A percentile compares a stretch with the other conserved stretches of the same genome.
Conservation (phyloP, 2,113 vertebrate genomes). For the Shinisaurus crocodilurus region DNA sequence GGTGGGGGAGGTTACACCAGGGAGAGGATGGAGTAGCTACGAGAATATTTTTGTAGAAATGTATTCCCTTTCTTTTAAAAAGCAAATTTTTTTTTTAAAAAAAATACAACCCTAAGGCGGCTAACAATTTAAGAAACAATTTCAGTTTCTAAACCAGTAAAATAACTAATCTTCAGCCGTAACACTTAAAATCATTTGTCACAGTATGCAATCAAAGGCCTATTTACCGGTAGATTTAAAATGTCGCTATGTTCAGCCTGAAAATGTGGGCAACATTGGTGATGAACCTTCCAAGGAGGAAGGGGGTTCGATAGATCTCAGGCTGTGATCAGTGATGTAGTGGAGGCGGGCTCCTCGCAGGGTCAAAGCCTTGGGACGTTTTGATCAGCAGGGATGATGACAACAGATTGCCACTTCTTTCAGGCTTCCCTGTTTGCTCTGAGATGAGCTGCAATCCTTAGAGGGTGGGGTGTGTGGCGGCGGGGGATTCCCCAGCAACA, state of each 20-base stretch:
- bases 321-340: no score
- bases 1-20: no score
- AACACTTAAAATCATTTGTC: background rate
- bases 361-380: no score
- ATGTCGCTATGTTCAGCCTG: background rate
- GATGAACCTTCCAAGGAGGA: background rate
- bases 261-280: no score
- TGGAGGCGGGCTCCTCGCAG: no score
- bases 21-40: background rate
- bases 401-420: no score
- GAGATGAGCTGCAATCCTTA: no score
- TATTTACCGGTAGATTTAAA: background rate
- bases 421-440: no score
- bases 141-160: background rate
- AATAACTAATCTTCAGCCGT: background rate
- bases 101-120: background rate
- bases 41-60: background rate
- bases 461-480: no score
- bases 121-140: background rate
- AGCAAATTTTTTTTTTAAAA: accelerated
- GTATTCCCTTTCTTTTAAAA: background rate
- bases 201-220: background rate
- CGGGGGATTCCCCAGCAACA: no score
- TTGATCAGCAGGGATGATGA: no score
- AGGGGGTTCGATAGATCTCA: background rate